These are phyloP conservation scores for Nomada fabriciana DNA, from an alignment of 2,888 invertebrate species.

Conservation along the genomic window DNA sequence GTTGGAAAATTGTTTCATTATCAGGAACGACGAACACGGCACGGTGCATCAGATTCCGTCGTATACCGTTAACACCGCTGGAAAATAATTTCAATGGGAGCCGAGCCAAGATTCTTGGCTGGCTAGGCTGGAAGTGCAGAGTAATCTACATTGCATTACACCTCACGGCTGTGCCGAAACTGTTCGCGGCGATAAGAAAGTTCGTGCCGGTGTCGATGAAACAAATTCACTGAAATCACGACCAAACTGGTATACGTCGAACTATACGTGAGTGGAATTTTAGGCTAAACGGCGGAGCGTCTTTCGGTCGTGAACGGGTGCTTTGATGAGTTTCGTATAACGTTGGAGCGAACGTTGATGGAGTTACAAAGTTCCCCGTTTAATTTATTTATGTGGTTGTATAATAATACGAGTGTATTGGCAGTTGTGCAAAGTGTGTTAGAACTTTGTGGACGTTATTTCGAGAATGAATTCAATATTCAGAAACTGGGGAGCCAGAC, in stretches of 20 bases:
- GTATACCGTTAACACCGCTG: slow-evolving; percentile 40
- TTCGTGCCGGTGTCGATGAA: slow-evolving; percentile 44
- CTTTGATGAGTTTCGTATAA: too few relatives aligned
- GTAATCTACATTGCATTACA: slow-evolving; percentile 60
- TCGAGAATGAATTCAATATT: too few relatives aligned
- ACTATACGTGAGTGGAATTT: slow-evolving; percentile 22
- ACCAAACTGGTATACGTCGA: slow-evolving; percentile 24
- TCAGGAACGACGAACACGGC: slow-evolving; percentile 9
- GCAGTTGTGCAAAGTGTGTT: too few relatives aligned
- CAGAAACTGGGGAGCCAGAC: too few relatives aligned
- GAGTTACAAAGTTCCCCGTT: too few relatives aligned
- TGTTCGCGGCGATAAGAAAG: slow-evolving; percentile 44
- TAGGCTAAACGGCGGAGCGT: slow-evolving; percentile 22
- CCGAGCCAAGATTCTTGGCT: slow-evolving; percentile 61
- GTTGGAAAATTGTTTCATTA: slow-evolving; percentile 50
- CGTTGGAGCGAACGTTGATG: too few relatives aligned
- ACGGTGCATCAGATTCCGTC: slow-evolving; percentile 34
- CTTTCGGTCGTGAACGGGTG: not conserved
- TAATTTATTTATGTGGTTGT: too few relatives aligned
- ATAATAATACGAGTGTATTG: too few relatives aligned
- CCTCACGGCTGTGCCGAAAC: slow-evolving; percentile 27
- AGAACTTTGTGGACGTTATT: too few relatives aligned
- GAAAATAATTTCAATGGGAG: slow-evolving; percentile 63
- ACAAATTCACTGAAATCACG: slow-evolving; percentile 45
- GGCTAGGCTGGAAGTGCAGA: slow-evolving; percentile 37